These are phyloP conservation scores for Paralvinella palmiformis DNA, from an alignment of 1,140 invertebrate genomes.

Conservation along the genomic window DNA sequence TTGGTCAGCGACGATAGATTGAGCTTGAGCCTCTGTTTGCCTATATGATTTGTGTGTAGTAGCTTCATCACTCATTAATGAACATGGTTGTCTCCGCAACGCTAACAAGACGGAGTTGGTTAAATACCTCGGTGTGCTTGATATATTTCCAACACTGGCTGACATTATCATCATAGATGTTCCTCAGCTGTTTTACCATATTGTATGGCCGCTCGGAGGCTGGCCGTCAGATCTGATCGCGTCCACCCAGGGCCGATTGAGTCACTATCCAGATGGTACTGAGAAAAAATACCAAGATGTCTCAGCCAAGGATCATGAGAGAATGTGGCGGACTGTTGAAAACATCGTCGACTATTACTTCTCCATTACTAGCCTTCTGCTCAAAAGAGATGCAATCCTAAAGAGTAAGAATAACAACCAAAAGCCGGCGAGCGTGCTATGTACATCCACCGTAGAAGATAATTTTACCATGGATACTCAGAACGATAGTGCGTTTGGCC, in stretches of 20 bases:
- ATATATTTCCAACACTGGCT: constrained; percentile 1
- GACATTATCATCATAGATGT: constrained; percentile 7
- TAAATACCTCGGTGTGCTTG: background rate
- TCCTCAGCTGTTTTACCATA: background rate
- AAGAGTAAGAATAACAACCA: background rate
- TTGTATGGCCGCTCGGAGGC: background rate
- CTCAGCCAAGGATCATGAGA: background rate
- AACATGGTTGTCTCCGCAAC: constrained; percentile 3
- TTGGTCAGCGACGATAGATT: constrained; percentile 1
- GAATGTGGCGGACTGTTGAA: constrained; percentile 5
- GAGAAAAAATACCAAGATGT: constrained; percentile 10
- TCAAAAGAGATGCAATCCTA: background rate
- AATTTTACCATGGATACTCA: too few relatives aligned
- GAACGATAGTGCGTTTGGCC: background rate
- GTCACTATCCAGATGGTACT: constrained; percentile 6
- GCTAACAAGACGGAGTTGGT: constrained; percentile 1
- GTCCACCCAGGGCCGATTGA: constrained; percentile 2
- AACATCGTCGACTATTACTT: background rate
- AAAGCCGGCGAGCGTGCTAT: background rate
- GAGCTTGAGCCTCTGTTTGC: background rate
- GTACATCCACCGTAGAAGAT: too few relatives aligned
- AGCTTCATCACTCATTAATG: background rate
- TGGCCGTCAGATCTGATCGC: constrained; percentile 3
- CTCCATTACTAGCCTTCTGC: background rate
- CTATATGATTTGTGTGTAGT: constrained; percentile 4